A percentile compares a stretch with the other conserved stretches of the same genome.
phyloP scores from a whole-genome alignment of 1,140 invertebrate species.

The Drosophila willistoni region DNA sequence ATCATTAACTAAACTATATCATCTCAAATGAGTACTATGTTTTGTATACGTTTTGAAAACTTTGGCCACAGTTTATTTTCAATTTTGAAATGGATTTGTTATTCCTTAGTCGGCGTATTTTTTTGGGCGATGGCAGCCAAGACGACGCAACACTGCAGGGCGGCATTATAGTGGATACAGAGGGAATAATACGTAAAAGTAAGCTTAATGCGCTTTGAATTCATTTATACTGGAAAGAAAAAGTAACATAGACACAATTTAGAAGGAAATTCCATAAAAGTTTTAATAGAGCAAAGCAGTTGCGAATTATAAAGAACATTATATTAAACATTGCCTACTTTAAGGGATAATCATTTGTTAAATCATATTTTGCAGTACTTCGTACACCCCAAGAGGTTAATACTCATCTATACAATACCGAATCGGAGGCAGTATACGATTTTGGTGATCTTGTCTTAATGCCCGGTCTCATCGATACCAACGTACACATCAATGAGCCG shows the following conservation, averaged over 20 bases:
- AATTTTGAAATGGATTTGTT: conserved; percentile 71
- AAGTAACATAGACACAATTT: too few species aligned
- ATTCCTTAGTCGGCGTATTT: conserved; percentile 79
- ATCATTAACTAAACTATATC: not conserved
- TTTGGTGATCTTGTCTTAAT: conserved; percentile 87
- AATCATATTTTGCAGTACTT: conserved; percentile 37
- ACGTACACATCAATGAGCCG: conserved; percentile 95
- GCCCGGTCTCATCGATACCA: conserved; percentile 93
- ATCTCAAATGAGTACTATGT: not conserved
- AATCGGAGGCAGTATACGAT: conserved; percentile 84
- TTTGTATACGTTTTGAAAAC: not conserved
- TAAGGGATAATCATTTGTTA: not conserved
- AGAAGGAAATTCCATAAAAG: too few species aligned
- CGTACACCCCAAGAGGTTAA: conserved; percentile 72
- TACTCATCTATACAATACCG: conserved; percentile 74
- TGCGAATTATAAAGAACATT: not conserved
- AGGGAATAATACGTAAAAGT: conserved; percentile 73
- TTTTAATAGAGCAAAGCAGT: too few species aligned
- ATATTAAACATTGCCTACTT: not conserved
- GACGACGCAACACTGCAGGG: conserved; percentile 58
- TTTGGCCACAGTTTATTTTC: conserved; percentile 25
- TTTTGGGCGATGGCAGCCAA: conserved; percentile 58
- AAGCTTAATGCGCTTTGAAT: not conserved
- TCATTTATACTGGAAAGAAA: too few species aligned
- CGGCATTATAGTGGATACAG: conserved; percentile 76